phyloP scores from a whole-genome alignment of 2,797 vertebrate species.

The Thamnophis elegans region DNA sequence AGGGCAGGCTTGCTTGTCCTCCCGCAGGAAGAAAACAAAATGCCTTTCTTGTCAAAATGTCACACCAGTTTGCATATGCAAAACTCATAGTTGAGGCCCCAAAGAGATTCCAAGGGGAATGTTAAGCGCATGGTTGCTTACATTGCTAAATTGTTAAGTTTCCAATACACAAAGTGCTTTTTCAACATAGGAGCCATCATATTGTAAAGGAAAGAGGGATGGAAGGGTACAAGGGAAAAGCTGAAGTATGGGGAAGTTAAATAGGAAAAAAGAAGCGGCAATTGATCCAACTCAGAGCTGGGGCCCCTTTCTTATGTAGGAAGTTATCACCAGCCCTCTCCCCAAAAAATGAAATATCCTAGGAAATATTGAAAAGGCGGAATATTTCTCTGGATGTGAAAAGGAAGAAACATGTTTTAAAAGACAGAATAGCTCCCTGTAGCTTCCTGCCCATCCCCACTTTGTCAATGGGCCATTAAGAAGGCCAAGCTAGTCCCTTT shows the following conservation, averaged over 20 bases:
- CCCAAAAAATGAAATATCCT: no score
- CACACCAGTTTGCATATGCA: no score
- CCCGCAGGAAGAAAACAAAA: background rate
- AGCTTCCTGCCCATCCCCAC: no score
- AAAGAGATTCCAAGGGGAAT: background rate
- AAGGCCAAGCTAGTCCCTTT: no score
- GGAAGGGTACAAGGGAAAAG: background rate
- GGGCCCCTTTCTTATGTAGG: background rate
- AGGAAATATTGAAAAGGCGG: no score
- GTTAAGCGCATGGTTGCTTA: background rate
- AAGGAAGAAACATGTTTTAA: no score
- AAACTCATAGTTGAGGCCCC: background rate
- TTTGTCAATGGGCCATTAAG: no score
- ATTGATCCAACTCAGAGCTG: background rate
- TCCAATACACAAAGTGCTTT: background rate
- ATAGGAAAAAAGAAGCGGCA: background rate
- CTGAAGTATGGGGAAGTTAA: background rate
- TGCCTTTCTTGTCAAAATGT: background rate
- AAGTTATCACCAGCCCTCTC: no score
- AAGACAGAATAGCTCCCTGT: no score
- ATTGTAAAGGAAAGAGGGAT: background rate
- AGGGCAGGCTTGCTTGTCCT: background rate
- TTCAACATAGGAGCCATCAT: background rate
- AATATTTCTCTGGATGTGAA: no score
- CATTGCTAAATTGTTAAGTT: background rate